A percentile compares a stretch with the other conserved stretches of the same genome.
Conservation (phyloP, 2,888 invertebrate genomes). For the Melanophora roralis region DNA sequence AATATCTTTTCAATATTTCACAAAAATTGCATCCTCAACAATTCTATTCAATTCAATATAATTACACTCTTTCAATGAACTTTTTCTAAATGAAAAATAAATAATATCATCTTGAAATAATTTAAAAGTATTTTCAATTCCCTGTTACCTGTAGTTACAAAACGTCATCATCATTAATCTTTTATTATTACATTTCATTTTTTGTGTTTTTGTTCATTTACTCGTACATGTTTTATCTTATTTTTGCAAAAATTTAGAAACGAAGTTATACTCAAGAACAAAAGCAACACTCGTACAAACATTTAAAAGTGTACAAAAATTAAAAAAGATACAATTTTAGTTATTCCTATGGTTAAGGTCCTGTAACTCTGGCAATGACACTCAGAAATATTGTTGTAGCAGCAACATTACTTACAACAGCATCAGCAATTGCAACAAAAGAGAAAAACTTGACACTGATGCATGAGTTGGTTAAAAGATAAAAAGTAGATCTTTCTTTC, state of each 20-base stretch:
- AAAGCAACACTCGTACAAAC: too few species aligned
- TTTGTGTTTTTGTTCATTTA: slow-evolving; percentile 10
- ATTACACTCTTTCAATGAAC: slow-evolving; percentile 32
- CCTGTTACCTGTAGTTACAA: slow-evolving; percentile 28
- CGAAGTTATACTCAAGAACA: background rate
- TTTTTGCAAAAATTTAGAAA: background rate
- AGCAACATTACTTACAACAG: background rate
- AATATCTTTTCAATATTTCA: background rate
- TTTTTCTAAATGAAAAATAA: slow-evolving; percentile 12
- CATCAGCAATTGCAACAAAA: background rate
- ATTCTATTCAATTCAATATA: slow-evolving; percentile 18
- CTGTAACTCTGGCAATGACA: slow-evolving; percentile 27
- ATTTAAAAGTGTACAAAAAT: background rate
- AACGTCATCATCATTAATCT: slow-evolving; percentile 48
- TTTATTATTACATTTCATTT: slow-evolving; percentile 34
- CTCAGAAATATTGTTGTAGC: slow-evolving; percentile 14
- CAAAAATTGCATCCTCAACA: background rate
- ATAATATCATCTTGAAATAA: too few species aligned
- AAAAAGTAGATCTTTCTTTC: background rate
- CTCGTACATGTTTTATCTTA: background rate
- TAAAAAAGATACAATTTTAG: background rate
- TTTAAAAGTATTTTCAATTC: background rate
- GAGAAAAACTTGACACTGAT: slow-evolving; percentile 40
- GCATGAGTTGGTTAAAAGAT: slow-evolving; percentile 33
- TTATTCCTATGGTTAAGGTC: slow-evolving; percentile 13